Base-by-base conservation (phyloP, 2,888 invertebrate genomes). In the Nemotelus pantherinus region DNA sequence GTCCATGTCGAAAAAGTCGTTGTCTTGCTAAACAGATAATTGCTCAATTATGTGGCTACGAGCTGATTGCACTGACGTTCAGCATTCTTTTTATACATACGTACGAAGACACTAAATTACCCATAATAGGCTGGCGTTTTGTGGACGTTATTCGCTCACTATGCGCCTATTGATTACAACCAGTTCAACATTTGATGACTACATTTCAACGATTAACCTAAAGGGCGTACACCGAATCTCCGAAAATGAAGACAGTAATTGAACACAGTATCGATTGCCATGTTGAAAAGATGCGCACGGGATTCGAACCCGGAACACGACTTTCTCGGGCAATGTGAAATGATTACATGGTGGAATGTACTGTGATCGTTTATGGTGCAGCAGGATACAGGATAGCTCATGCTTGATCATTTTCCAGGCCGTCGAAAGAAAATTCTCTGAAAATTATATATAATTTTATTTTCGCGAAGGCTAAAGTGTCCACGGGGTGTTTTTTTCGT, bases 21-120 rank as follows among this genome's bases (percentile, higher is more conserved):
- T 55, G 44, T 57, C 60, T 75, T 75, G 75, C 48, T 75, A 78
- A 78, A 68, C 67, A 75, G 67, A 60, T 78, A 78, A 78, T 74
- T 78, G 77, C 74, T 75, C 77, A 78, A 78, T 78, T 78, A 72
- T 65, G 44, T n/a, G 75, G 55, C 25, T 39, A 53, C 55, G 60
- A 68, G 60, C 45, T 43, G 64, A 68, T 65, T 65, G 65, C 45
- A 47, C n/a, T 9, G n/a, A 44, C 4, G 65, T 44, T n/a, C 68
- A 68, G 68, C 2, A 48, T 53, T 5, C 39, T 39, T 50, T 43
- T 68, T 25, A 5, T 39, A 48, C 41, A 6, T 25, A 47, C 47
- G 6, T 25, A 65, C 25, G 7, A 58, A 47, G 57, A 57, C 44
- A 71, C 71, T 6, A 71, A 71, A 71, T 71, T 71, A 44, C 71